Evolutionary conservation across 2,113 vertebrate species (phyloP).

Genomic region (Petroica traversi): DNA sequence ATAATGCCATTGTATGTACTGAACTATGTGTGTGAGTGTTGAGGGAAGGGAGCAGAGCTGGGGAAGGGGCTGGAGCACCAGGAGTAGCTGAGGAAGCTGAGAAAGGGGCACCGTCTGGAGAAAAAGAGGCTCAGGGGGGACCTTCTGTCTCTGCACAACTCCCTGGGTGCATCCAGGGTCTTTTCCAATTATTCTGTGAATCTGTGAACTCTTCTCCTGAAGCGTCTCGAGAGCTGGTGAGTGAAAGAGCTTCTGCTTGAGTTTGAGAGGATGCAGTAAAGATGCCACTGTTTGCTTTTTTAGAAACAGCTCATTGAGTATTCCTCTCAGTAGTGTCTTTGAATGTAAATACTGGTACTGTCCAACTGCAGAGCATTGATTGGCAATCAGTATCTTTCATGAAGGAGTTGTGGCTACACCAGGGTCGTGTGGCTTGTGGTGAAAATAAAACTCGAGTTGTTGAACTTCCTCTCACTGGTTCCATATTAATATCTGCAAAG

Average conservation of each 20-base stretch:
- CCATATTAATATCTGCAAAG: not conserved
- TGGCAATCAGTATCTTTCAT: not conserved
- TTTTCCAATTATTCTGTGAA: not conserved
- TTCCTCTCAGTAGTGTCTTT: fast-evolving
- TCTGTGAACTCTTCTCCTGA: not conserved
- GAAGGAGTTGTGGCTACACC: not conserved
- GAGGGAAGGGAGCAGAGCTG: not conserved
- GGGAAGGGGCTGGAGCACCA: not conserved
- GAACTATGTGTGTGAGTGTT: not conserved
- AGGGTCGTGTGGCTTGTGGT: not conserved
- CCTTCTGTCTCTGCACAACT: not conserved
- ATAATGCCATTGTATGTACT: not conserved
- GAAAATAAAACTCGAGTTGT: not conserved
- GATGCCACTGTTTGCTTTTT: not conserved
- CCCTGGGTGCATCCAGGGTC: not conserved
- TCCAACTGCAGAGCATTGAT: not conserved
- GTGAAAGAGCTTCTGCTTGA: not conserved
- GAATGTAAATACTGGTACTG: not conserved
- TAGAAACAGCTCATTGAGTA: not conserved
- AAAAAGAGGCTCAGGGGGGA: not conserved
- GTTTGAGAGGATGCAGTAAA: not conserved
- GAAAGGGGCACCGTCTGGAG: not conserved
- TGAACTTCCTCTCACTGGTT: not conserved
- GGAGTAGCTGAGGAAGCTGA: not conserved
- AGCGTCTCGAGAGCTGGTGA: not conserved